Conservation (phyloP, 2,888 invertebrate species). For the Nezara viridula region DNA sequence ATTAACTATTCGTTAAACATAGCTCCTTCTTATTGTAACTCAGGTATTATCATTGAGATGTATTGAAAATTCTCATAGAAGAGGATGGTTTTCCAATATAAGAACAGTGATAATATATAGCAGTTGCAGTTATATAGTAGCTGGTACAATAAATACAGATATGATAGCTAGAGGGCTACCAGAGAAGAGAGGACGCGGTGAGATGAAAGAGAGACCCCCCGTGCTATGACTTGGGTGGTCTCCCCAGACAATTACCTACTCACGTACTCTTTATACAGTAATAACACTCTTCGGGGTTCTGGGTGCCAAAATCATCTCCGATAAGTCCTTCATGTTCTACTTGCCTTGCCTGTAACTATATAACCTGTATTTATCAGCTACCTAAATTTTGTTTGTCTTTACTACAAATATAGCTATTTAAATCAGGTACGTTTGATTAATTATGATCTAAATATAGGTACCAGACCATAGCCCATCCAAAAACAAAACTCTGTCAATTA, state of each 20-base stretch:
- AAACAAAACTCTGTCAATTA: too few species aligned
- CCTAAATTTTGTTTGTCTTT: too few species aligned
- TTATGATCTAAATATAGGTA: too few species aligned
- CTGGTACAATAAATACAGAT: background rate
- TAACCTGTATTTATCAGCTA: too few species aligned
- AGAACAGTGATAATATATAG: background rate
- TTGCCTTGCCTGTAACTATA: background rate
- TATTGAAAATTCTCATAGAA: background rate
- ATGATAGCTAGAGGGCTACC: background rate
- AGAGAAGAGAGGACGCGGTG: background rate
- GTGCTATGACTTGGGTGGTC: slow-evolving; percentile 14
- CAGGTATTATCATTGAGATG: too few species aligned
- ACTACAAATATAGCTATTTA: too few species aligned
- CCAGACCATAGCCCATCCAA: too few species aligned
- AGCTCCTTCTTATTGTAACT: too few species aligned
- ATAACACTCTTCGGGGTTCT: slow-evolving; percentile 1
- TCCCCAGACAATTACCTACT: slow-evolving; percentile 28
- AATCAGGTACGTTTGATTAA: too few species aligned
- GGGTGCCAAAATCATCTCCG: background rate
- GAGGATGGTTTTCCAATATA: background rate
- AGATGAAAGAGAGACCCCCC: slow-evolving; percentile 38
- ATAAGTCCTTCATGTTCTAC: background rate
- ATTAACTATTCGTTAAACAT: too few species aligned
- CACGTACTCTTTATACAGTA: slow-evolving; percentile 10
- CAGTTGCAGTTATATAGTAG: background rate